These are phyloP conservation scores for Aegotheles bennettii DNA, from an alignment of 2,113 vertebrate species.

Conservation along the genomic window DNA sequence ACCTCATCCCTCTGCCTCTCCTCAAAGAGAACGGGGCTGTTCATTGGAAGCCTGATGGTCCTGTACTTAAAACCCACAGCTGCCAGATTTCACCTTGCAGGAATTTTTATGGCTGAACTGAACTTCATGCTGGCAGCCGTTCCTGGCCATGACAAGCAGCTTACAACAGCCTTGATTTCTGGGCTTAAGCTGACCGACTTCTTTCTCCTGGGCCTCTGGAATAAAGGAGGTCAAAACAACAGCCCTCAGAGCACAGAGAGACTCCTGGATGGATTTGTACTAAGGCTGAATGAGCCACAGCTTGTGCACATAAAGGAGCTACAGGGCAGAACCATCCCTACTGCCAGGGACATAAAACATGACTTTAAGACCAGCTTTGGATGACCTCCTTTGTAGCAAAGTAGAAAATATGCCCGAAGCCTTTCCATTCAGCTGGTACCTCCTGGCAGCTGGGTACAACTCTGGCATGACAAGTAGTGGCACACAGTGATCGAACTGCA, in stretches of 20 bases:
- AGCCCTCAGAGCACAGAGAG: background rate
- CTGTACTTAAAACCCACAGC: background rate
- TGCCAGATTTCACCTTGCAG: background rate
- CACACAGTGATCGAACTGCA: background rate
- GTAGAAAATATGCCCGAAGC: background rate
- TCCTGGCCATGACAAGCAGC: background rate
- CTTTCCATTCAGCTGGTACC: background rate
- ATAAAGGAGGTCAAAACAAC: background rate
- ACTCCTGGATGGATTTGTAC: background rate
- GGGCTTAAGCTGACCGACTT: background rate
- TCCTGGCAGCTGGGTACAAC: background rate
- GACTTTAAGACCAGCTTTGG: background rate
- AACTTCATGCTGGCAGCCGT: background rate
- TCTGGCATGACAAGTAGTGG: background rate
- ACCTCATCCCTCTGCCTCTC: background rate
- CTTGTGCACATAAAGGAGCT: background rate
- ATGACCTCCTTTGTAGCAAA: background rate
- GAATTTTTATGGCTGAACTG: background rate
- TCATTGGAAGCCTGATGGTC: background rate
- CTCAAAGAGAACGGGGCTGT: fast-evolving
- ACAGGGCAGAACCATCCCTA: background rate
- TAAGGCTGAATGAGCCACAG: background rate
- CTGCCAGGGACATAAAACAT: background rate
- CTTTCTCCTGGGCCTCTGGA: background rate
- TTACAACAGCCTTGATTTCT: background rate